These are phyloP conservation scores for Daktulosphaira vitifoliae DNA, from an alignment of 1,140 invertebrate genomes.

Conservation along the genomic window DNA sequence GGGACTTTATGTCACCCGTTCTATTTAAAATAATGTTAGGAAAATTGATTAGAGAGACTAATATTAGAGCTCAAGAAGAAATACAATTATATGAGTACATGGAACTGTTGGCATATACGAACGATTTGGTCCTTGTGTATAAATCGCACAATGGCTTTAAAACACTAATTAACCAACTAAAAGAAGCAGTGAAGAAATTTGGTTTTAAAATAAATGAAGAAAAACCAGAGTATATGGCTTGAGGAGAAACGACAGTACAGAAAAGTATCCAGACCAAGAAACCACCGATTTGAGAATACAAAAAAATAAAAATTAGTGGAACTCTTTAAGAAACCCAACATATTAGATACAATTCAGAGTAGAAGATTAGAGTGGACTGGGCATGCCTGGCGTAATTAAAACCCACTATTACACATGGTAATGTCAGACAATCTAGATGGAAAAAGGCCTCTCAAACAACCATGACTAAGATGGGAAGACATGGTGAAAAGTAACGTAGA, in stretches of 20 bases:
- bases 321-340: neutral
- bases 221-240: neutral
- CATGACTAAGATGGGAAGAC: neutral
- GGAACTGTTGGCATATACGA: neutral
- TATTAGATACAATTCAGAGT: neutral
- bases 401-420: neutral
- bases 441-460: neutral
- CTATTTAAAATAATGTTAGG: conserved; percentile 28
- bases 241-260: neutral
- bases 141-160: neutral
- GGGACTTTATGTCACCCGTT: conserved; percentile 10
- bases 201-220: neutral
- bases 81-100: neutral
- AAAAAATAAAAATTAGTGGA: neutral
- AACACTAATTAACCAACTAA: neutral
- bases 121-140: neutral
- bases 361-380: neutral
- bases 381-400: neutral
- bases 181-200: neutral
- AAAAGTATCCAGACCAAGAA: neutral
- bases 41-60: conserved; percentile 23
- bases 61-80: neutral
- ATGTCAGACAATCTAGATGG: too few species aligned
- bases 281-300: neutral
- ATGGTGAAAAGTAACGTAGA: neutral